Evolutionary conservation across 2,113 vertebrate genomes (phyloP), one percentile per base, ranked within the genome.

Genomic region (Albula glossodonta): DNA sequence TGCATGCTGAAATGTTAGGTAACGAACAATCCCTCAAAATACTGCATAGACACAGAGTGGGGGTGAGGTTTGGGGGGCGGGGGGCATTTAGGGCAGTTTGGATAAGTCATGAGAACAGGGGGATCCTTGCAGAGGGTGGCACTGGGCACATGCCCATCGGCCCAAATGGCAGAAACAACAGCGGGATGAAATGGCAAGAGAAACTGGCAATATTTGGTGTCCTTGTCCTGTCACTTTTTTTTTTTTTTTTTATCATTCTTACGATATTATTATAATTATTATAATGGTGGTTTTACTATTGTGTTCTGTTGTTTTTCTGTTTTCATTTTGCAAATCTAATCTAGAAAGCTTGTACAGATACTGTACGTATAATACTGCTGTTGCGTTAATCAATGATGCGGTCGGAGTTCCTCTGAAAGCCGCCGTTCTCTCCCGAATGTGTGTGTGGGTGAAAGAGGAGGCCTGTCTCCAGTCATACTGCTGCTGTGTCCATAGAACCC

Each of bases 171-270:
- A 17, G 78, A 11, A 49, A 48, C 41, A 17, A 19, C 53, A 17
- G n/a, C 8, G 70, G 70, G 70, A 74, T 8, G 2, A 13, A 66
- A 56, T 51, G 84, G 78, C 78, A 63, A 51, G 51, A 81, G 84
- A 63, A 83, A 63, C 17, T 13, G 22, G 78, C 53, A 41, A 66
- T 66, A 56, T 66, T 78, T 63, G 53, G 9, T 77, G n/a, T 80
- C 78, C 53, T 85, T 51, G 52, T 84, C 22, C 49, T 41, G 83
- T 84, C 83, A 79, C 13, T 78, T 79, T 84, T 78, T 53, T 51
- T 53, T 85, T 7, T 48, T 60, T 50, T 74, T 84, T 2, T n/a
- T 85, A 78, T 49, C 2, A 70, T 51, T 5, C 13, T 80, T 48
- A 78, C n/a, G 12, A 11, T 80, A 60, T 85, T 80, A 31, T n/a